phyloP scores from a whole-genome alignment of 2,113 vertebrate genomes.

The Capreolus pygargus region DNA sequence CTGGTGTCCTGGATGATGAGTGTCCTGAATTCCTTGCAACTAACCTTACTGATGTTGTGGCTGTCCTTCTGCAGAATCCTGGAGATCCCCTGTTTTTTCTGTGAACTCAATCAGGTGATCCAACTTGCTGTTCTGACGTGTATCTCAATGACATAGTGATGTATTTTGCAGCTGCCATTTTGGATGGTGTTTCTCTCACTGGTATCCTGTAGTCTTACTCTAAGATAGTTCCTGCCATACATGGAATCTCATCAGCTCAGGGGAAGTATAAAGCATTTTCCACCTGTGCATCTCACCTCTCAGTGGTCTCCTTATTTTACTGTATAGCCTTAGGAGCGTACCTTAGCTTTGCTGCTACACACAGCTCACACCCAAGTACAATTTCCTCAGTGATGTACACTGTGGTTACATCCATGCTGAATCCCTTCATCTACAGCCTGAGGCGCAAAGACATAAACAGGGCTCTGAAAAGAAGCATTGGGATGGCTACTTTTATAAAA shows the following conservation, averaged over 20 bases:
- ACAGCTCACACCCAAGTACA: not conserved
- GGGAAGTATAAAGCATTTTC: not conserved
- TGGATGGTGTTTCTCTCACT: not conserved
- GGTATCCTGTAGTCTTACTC: not conserved
- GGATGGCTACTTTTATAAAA: not conserved
- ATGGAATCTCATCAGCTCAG: not conserved
- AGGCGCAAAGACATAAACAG: not conserved
- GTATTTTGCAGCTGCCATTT: not conserved
- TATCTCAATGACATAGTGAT: not conserved
- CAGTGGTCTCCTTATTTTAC: not conserved
- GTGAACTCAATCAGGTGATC: slow-evolving; percentile 23
- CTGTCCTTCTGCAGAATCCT: not conserved
- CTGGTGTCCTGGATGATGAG: not conserved
- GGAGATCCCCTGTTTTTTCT: not conserved
- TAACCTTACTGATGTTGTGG: not conserved
- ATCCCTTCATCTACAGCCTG: not conserved
- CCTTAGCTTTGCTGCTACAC: not conserved
- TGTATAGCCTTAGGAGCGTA: not conserved
- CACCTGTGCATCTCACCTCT: not conserved
- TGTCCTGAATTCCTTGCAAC: not conserved
- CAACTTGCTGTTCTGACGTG: slow-evolving; percentile 24
- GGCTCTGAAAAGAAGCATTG: not conserved
- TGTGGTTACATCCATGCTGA: not conserved
- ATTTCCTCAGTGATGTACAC: not conserved
- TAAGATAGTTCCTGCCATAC: not conserved